Base-by-base conservation (phyloP, 2,888 invertebrate species). In the Nysson spinosus region DNA sequence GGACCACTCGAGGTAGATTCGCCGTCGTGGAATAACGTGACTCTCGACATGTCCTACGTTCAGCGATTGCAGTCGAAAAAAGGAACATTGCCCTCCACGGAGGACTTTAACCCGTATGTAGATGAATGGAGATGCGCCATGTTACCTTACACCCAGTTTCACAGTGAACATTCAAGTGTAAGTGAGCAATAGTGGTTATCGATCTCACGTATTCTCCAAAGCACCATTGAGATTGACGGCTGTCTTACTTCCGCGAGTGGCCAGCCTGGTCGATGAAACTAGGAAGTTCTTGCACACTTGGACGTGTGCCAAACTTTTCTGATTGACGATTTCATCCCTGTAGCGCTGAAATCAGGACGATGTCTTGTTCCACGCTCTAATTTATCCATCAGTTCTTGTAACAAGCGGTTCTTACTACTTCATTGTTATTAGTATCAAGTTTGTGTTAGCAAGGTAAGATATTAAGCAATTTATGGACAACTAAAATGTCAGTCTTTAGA, bases 251-350 rank as follows among this genome's bases (percentile, higher is more conserved):
- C 6, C 4, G 16, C 2, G 11, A 42, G 14, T 22, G 22, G 22
- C 12, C 24, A 11, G n/a, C 11, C 26, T 11, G 26, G 14, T 42
- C 24, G 12, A 42, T 42, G 17, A 44, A 57, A 32, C 43, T 30
- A 17, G 32, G n/a, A 28, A 12, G 16, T n/a, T 14, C 9, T 7
- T 17, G 17, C 17, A n/a, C n/a, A 35, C 24, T 39, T 20, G 16
- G 20, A 35, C 43, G 49, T 9, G 57, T 62, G 43, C 42, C 43
- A 40, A 30, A 61, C 22, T 50, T 44, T 24, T 37, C 37, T 44
- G 61, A 50, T 43, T 32, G 56, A 46, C 37, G 57, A 32, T 44
- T 44, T 22, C 17, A 22, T 44, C 35, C 43, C 35, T 17, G 9
- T 24, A 43, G 32, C 11, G 43, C 19, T 26, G 37, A 44, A 37